Evolutionary conservation across 1,140 invertebrate species (phyloP), one percentile per base, ranked within the genome.

Genomic region (Teleogryllus occipitalis): DNA sequence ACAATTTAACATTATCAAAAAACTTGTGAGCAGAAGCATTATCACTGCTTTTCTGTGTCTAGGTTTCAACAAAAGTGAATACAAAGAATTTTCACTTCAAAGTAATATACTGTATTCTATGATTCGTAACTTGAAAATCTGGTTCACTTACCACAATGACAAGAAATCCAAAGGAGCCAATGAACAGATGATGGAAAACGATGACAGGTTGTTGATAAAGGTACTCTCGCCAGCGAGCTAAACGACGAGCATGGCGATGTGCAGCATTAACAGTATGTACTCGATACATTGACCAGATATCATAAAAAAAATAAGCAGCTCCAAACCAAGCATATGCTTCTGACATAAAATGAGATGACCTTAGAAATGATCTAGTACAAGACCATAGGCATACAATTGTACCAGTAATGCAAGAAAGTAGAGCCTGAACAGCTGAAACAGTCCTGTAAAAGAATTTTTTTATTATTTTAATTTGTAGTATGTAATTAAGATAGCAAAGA

Each of bases 251-350:
- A 74, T 82, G 83, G 0, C 46, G 82, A 48, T 82, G 84, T 7
- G 82, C 81, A 18, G 47, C 15, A 47, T 54, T 75, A n/a, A 74
- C 65, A 15, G 47, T 77, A 76, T 82, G 80, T 39, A 92, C 90
- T 84, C 88, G 88, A 81, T 91, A 92, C 91, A 92, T 92, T 3
- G 90, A 92, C 91, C 91, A 92, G 76, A 92, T 90, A 84, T 93
- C 92, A 82, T 93, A 93, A 84, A 92, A 88, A 83, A 94, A 94
- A 84, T 94, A 94, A 1, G 93, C 91, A 48, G 92, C 89, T 7
- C 91, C 92, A 84, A 94, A 93, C 90, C 90, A 93, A 0, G 92
- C 91, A 85, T 93, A 94, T 0, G 90, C 89, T 83, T 93, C 91
- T 22, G 91, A 92, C 81, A 93, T 87, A 84, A 90, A 92, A 85